Conservation (phyloP, 2,888 invertebrate genomes). For the Leucoptera coffeella region DNA sequence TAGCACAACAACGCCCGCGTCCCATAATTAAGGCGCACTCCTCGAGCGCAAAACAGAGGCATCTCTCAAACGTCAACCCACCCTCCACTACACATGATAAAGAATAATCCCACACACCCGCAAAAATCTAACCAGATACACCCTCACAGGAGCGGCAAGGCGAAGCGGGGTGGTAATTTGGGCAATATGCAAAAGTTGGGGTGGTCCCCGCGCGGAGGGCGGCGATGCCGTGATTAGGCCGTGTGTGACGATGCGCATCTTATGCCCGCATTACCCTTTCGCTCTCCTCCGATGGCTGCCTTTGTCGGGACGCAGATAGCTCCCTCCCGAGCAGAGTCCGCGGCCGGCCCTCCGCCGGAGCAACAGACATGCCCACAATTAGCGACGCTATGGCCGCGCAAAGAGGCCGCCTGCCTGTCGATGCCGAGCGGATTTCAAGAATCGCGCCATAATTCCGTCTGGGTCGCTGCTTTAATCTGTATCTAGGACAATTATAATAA, state of each 20-base stretch:
- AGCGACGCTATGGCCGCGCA: too few species aligned
- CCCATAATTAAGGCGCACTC: conserved; percentile 36
- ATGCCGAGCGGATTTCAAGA: conserved; percentile 9
- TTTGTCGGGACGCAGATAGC: conserved; percentile 27
- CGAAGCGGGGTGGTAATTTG: conserved; percentile 28
- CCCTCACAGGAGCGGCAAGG: conserved; percentile 21
- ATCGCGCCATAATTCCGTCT: conserved; percentile 16
- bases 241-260: conserved; percentile 53
- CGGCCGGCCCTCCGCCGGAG: too few species aligned
- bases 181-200: conserved; percentile 49
- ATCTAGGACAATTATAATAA: conserved; percentile 28
- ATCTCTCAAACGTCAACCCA: conserved; percentile 40
- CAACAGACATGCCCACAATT: too few species aligned
- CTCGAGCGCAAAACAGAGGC: conserved; percentile 11
- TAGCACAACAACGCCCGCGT: conserved; percentile 25
- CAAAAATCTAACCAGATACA: conserved; percentile 17
- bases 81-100: conserved; percentile 12
- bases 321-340: too few species aligned
- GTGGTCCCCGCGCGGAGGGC: conserved; percentile 12
- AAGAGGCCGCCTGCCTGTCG: conserved; percentile 5
- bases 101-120: conserved; percentile 17
- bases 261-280: conserved; percentile 54
- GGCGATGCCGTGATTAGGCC: conserved; percentile 39
- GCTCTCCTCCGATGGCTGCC: conserved; percentile 50
- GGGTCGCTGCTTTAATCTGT: conserved; percentile 14